A percentile compares a stretch with the other conserved stretches of the same genome.
Evolutionary conservation across 2,888 invertebrate genomes (phyloP).

Genomic region (Drosophila basisetae): DNA sequence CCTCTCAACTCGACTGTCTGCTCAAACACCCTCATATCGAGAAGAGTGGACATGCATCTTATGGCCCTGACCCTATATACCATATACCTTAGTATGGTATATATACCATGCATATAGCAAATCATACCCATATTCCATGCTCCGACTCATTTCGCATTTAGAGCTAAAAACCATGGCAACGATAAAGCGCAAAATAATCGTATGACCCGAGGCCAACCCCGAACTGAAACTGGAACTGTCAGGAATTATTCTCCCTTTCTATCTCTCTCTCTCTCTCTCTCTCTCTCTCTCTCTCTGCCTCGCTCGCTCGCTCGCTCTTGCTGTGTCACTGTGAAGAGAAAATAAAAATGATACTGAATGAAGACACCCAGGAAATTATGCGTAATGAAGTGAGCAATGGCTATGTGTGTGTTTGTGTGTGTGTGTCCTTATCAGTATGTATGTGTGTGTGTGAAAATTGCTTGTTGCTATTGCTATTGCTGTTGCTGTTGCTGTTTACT

Average conservation of each 20-base stretch:
- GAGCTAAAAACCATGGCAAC: conserved; percentile 55
- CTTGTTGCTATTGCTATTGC: conserved; percentile 50
- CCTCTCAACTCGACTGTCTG: background rate
- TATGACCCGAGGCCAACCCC: conserved; percentile 35
- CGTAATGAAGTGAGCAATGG: conserved; percentile 77
- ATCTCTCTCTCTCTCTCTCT: background rate
- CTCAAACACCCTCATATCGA: conserved; percentile 49
- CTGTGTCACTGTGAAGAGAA: conserved; percentile 52
- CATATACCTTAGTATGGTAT: background rate
- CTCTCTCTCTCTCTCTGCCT: background rate
- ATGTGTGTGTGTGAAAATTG: conserved; percentile 48
- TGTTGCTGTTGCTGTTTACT: conserved; percentile 17
- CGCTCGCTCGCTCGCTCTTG: conserved; percentile 3
- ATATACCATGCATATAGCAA: background rate
- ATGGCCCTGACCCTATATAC: conserved; percentile 33
- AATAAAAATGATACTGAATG: conserved; percentile 54
- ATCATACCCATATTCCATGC: background rate
- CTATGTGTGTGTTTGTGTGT: conserved; percentile 20
- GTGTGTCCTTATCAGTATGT: conserved; percentile 31
- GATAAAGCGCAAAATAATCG: conserved; percentile 57
- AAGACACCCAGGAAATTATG: conserved; percentile 73
- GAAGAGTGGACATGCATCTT: conserved; percentile 22
- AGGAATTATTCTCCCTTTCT: background rate
- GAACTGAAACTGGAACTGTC: background rate
- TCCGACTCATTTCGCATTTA: conserved; percentile 56